Conservation (phyloP, 2,113 vertebrate genomes). For the Dasypus novemcinctus region DNA sequence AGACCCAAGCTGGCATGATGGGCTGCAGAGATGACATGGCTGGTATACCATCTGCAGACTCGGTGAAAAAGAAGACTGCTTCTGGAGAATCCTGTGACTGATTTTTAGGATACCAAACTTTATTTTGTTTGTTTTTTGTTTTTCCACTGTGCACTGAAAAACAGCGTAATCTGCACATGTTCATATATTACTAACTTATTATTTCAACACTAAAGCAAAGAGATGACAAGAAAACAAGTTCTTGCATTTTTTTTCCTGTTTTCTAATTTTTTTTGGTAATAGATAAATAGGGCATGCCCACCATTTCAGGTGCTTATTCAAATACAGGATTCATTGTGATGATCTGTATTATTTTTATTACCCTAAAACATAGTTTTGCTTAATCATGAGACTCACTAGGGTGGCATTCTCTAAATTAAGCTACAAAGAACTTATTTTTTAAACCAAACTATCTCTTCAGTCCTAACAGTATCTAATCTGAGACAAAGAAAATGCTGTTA, state of each 20-base stretch:
- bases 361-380: slow-evolving; percentile 14
- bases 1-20: neutral
- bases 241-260: neutral
- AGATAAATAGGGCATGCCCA: neutral
- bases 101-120: neutral
- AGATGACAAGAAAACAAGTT: neutral
- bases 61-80: neutral
- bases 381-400: slow-evolving; percentile 29
- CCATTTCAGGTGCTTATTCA: neutral
- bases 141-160: neutral
- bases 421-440: neutral
- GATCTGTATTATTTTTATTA: slow-evolving; percentile 43
- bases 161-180: neutral
- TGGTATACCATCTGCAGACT: neutral
- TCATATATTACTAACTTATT: neutral
- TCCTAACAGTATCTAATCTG: neutral
- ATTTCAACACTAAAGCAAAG: slow-evolving; percentile 30
- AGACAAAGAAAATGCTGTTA: neutral
- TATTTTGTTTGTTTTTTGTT: neutral
- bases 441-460: neutral
- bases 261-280: neutral
- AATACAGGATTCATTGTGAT: neutral
- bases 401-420: slow-evolving; percentile 41
- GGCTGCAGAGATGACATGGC: neutral
- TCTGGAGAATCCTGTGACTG: neutral